These are phyloP conservation scores for Ornithoptera alexandrae DNA, from an alignment of 2,888 invertebrate genomes.

Conservation along the genomic window DNA sequence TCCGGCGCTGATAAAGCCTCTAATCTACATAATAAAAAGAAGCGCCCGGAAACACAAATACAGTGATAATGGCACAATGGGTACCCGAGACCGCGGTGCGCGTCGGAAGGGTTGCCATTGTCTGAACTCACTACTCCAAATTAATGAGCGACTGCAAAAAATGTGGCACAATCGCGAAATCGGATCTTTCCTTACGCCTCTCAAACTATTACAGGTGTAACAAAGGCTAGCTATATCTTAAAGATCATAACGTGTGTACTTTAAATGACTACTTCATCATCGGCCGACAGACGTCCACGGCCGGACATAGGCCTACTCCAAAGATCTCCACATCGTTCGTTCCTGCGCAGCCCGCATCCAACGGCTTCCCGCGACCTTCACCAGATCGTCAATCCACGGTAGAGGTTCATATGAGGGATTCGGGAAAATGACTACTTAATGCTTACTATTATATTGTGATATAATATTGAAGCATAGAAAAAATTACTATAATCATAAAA, in stretches of 20 bases:
- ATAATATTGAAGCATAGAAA: too few species aligned
- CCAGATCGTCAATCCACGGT: too few species aligned
- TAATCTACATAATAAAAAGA: conserved; percentile 78
- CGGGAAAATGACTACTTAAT: too few species aligned
- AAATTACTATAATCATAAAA: too few species aligned
- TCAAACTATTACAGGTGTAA: conserved; percentile 49
- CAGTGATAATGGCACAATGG: conserved; percentile 70
- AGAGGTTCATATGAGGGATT: too few species aligned
- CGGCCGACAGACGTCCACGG: too few species aligned
- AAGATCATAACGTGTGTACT: not conserved
- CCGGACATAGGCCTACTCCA: too few species aligned
- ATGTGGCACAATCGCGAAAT: conserved; percentile 73
- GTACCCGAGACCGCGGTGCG: conserved; percentile 49
- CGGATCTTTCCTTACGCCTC: conserved; percentile 58
- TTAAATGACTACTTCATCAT: not conserved
- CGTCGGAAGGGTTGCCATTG: conserved; percentile 71
- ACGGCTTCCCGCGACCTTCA: too few species aligned
- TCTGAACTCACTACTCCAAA: conserved; percentile 72
- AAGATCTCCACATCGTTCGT: too few species aligned
- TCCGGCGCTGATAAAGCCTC: conserved; percentile 63
- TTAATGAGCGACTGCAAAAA: conserved; percentile 76
- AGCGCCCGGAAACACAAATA: conserved; percentile 67
- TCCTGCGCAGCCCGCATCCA: too few species aligned
- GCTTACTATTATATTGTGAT: too few species aligned
- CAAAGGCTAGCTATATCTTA: not conserved